phyloP scores from a whole-genome alignment of 2,888 invertebrate species.

The Ochropleura leucogaster region DNA sequence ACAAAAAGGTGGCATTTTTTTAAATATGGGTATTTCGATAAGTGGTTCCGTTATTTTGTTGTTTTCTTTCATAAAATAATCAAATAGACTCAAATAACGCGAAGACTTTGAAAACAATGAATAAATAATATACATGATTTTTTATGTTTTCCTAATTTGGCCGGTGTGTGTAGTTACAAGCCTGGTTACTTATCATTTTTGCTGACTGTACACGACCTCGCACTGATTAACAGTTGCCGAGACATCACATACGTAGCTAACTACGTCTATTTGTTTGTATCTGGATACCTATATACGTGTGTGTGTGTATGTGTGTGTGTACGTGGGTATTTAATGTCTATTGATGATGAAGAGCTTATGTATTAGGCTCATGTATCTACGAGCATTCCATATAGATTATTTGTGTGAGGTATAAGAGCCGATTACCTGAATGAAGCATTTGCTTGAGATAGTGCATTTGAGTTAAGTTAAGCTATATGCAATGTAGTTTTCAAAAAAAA shows the following conservation, averaged over 20 bases:
- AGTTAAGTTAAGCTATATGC: not conserved
- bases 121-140: too few relatives aligned
- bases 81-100: too few relatives aligned
- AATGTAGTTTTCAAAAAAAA: not conserved
- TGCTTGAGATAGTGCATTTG: not conserved
- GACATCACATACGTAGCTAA: conserved; percentile 18
- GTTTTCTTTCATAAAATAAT: too few relatives aligned
- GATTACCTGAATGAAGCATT: not conserved
- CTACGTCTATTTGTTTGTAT: not conserved
- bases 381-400: not conserved
- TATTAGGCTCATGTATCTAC: not conserved
- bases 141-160: too few relatives aligned
- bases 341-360: conserved; percentile 31
- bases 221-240: conserved; percentile 48
- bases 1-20: too few relatives aligned
- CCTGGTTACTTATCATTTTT: too few relatives aligned
- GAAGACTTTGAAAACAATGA: too few relatives aligned
- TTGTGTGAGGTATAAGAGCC: not conserved
- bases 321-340: conserved; percentile 28
- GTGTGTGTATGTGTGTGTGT: not conserved
- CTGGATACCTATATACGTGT: not conserved
- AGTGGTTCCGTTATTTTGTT: too few relatives aligned
- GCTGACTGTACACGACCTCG: conserved; percentile 19
- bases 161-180: too few relatives aligned
- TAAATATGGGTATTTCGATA: too few relatives aligned